Evolutionary conservation across 1,140 invertebrate species (phyloP).

Genomic region (fruit fly (Drosophila melanogaster)): Release_6_plus_ISO1_MT NT_033779.5:2720501-2721000

Average conservation of each 20-base stretch:
- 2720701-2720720: conserved; percentile 78
- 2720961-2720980: background rate
- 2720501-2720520: background rate
- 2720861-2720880: conserved; percentile 36
- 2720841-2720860: conserved; percentile 17
- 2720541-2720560: too few relatives aligned
- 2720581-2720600: background rate
- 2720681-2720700: conserved; percentile 24
- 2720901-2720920: conserved; percentile 29
- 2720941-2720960: conserved; percentile 43
- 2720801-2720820: conserved; percentile 73
- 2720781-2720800: conserved; percentile 65
- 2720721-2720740: conserved; percentile 69
- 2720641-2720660: conserved; percentile 46
- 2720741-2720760: conserved; percentile 10
- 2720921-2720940: conserved; percentile 65
- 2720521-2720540: too few relatives aligned
- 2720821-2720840: conserved; percentile 35
- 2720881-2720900: conserved; percentile 72
- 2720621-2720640: conserved; percentile 4
- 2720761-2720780: conserved; percentile 45
- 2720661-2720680: conserved; percentile 53
- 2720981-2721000: background rate
- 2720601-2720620: background rate
- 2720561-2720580: too few relatives aligned